Conservation (phyloP, 2,797 vertebrate species). For the Neoniphon sammara region DNA sequence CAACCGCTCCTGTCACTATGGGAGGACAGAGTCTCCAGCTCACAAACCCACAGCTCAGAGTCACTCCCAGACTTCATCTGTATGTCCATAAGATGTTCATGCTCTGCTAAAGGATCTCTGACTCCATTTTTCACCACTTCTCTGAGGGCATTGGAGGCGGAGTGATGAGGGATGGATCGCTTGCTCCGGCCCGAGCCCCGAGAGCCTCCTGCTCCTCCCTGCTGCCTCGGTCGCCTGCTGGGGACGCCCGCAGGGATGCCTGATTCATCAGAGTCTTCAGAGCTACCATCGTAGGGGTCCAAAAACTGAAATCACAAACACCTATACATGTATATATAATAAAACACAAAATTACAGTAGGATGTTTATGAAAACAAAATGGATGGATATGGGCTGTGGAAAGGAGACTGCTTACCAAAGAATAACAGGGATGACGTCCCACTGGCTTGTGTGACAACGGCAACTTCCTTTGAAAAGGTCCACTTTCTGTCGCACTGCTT, state of each 20-base stretch:
- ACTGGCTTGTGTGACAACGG: conserved; percentile 53
- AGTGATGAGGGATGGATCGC: conserved; percentile 45
- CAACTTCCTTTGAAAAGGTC: conserved; percentile 35
- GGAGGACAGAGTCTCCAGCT: conserved; percentile 42
- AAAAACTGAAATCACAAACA: conserved; percentile 75
- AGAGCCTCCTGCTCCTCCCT: conserved; percentile 47
- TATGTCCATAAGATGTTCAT: conserved; percentile 57
- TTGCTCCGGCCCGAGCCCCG: conserved; percentile 53
- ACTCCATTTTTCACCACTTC: conserved; percentile 43
- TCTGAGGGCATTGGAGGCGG: conserved; percentile 45
- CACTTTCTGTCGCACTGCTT: conserved; percentile 72
- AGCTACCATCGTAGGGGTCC: conserved; percentile 88
- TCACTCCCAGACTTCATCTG: conserved; percentile 75
- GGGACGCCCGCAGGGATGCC: conserved; percentile 13
- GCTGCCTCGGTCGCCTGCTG: conserved; percentile 56
- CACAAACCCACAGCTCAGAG: conserved; percentile 38
- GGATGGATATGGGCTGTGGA: background rate
- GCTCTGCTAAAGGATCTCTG: conserved; percentile 24
- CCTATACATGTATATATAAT: background rate
- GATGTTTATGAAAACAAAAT: background rate
- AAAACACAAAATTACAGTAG: background rate
- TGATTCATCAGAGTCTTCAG: conserved; percentile 81
- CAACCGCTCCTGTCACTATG: conserved; percentile 13
- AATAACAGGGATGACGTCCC: conserved; percentile 63
- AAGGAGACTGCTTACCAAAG: conserved; percentile 59